These are phyloP conservation scores for Magallana ariakensis DNA, from an alignment of 1,140 invertebrate genomes.

Conservation along the genomic window DNA sequence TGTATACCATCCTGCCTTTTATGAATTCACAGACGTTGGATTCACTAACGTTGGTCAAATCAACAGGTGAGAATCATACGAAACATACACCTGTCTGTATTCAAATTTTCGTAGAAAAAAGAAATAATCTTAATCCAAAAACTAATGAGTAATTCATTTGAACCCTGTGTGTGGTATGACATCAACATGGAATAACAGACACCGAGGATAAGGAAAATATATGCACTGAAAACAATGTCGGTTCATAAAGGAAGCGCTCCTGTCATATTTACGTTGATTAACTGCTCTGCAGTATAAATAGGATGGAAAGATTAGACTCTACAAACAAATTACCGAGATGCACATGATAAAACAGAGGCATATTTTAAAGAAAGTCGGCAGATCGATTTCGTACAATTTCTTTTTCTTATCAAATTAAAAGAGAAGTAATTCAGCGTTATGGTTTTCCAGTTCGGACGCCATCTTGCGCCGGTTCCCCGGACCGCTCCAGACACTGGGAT, in stretches of 20 bases:
- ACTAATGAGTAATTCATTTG: too few species aligned
- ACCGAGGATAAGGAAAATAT: background rate
- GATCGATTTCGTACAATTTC: background rate
- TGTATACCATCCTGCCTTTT: too few species aligned
- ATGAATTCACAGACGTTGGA: too few species aligned
- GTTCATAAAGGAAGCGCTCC: background rate
- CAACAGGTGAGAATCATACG: too few species aligned
- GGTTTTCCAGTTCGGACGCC: background rate
- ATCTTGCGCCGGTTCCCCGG: background rate
- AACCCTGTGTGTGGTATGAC: constrained; percentile 3
- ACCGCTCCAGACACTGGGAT: background rate
- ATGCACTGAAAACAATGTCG: background rate
- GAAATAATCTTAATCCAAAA: too few species aligned
- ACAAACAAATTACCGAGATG: constrained; percentile 22
- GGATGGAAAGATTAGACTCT: constrained; percentile 12
- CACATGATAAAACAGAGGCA: background rate
- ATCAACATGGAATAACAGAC: background rate
- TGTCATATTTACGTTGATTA: constrained; percentile 32
- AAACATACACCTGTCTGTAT: too few species aligned
- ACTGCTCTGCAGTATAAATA: constrained; percentile 11
- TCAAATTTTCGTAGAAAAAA: too few species aligned
- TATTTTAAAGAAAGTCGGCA: background rate
- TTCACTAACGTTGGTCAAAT: too few species aligned
- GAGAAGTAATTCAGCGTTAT: constrained; percentile 7
- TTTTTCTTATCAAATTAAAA: constrained; percentile 30